These are phyloP conservation scores for Thymallus thymallus DNA, from an alignment of 2,113 vertebrate species.

Conservation along the genomic window DNA sequence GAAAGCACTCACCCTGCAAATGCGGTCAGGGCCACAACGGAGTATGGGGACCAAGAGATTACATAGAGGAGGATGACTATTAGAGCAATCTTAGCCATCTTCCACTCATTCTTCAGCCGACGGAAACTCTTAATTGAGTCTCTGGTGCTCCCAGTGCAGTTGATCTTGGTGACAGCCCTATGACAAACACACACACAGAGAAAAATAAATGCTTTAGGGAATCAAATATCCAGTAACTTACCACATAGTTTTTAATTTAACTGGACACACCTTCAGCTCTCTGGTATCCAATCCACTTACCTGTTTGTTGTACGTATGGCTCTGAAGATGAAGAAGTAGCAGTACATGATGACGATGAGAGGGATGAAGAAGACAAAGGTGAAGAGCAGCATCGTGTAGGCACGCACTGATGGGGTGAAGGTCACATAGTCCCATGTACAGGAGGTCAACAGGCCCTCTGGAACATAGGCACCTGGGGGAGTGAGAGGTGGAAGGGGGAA, in stretches of 20 bases:
- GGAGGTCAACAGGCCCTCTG: constrained; percentile 91
- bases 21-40: constrained; percentile 85
- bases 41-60: constrained; percentile 95
- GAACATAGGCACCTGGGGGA: constrained; percentile 85
- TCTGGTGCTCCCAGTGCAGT: constrained; percentile 63
- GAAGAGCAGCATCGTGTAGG: constrained; percentile 95
- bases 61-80: constrained; percentile 89
- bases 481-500: no score
- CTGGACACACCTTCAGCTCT: no score
- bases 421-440: constrained; percentile 90
- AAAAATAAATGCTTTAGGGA: not conserved
- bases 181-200: constrained; percentile 20
- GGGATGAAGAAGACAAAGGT: constrained; percentile 93
- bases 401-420: constrained; percentile 69
- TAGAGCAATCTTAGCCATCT: constrained; percentile 91
- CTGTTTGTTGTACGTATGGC: constrained; percentile 85
- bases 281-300: constrained; percentile 51
- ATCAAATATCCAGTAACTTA: no score
- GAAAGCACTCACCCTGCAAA: constrained; percentile 86
- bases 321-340: constrained; percentile 91
- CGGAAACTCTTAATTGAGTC: constrained; percentile 77
- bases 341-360: constrained; percentile 87
- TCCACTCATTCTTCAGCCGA: constrained; percentile 93
- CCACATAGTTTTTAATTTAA: no score
- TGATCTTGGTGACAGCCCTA: constrained; percentile 85